Percentiles rank a stretch among this genome's conserved stretches.
Conservation (phyloP, 2,888 invertebrate species). For the Lepidocyrtinus sp. region DNA sequence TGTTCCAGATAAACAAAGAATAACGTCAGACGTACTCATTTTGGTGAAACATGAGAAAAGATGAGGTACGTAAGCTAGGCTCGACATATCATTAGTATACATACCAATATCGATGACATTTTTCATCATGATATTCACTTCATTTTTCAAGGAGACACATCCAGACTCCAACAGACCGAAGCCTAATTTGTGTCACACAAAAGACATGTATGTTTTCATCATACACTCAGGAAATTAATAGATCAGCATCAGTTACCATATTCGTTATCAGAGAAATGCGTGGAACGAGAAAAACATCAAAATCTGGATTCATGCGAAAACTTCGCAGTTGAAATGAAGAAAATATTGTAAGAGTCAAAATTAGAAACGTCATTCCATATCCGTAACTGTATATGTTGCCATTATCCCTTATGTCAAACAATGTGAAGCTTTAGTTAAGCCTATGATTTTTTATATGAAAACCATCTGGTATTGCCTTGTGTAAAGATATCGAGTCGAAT, state of each 20-base stretch:
- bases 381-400: too few species aligned
- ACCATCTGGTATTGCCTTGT: too few species aligned
- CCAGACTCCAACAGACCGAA: conserved; percentile 96
- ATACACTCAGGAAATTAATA: conserved; percentile 47
- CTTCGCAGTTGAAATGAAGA: background rate
- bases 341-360: background rate
- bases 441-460: too few species aligned
- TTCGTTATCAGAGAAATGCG: background rate
- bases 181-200: conserved; percentile 75
- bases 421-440: too few species aligned
- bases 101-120: conserved; percentile 90
- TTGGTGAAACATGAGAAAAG: too few species aligned
- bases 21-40: too few species aligned
- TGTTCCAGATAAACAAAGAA: background rate
- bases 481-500: background rate
- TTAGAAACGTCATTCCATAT: background rate
- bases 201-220: background rate
- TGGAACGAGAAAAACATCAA: background rate
- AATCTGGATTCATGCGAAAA: background rate
- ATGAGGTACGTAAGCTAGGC: background rate
- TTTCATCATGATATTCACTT: conserved; percentile 98
- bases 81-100: conserved; percentile 32
- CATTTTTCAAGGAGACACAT: conserved; percentile 92
- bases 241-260: background rate
- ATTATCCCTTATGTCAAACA: too few species aligned